A percentile compares a stretch with the other conserved stretches of the same genome.
phyloP scores from a whole-genome alignment of 2,888 invertebrate genomes.

The Lissonota sp. region DNA sequence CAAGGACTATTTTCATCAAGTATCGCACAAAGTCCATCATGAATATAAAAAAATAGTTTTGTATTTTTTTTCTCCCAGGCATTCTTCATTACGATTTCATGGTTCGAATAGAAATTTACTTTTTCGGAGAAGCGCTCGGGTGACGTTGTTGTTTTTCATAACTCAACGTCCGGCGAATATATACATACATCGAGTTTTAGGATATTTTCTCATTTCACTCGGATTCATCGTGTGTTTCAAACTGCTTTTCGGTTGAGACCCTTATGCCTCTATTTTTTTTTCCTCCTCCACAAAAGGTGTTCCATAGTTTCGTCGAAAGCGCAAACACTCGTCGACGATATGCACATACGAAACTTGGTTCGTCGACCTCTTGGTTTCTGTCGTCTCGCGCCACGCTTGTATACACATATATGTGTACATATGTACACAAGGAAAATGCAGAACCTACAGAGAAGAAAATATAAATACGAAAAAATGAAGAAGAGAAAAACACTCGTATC shows the following conservation, averaged over 20 bases:
- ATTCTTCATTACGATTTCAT: no score
- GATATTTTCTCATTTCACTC: background rate
- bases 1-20: no score
- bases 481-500: conserved; percentile 29
- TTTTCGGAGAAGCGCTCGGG: no score
- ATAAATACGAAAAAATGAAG: conserved; percentile 34
- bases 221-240: conserved; percentile 10
- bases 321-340: conserved; percentile 20
- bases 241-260: conserved; percentile 5
- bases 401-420: no score
- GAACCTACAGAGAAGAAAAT: background rate
- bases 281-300: conserved; percentile 15
- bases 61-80: no score
- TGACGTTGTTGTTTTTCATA: no score
- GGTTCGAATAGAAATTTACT: no score
- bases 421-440: conserved; percentile 34
- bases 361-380: conserved; percentile 48
- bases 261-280: conserved; percentile 2
- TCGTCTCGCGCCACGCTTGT: no score
- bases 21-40: no score
- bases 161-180: no score
- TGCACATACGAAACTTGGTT: conserved; percentile 32
- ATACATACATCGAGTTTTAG: background rate
- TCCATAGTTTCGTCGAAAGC: conserved; percentile 10
- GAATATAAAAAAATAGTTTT: no score